Percentiles rank a stretch among this genome's conserved stretches.
Conservation (phyloP, 2,113 vertebrate species). For the Xiphophorus hellerii region DNA sequence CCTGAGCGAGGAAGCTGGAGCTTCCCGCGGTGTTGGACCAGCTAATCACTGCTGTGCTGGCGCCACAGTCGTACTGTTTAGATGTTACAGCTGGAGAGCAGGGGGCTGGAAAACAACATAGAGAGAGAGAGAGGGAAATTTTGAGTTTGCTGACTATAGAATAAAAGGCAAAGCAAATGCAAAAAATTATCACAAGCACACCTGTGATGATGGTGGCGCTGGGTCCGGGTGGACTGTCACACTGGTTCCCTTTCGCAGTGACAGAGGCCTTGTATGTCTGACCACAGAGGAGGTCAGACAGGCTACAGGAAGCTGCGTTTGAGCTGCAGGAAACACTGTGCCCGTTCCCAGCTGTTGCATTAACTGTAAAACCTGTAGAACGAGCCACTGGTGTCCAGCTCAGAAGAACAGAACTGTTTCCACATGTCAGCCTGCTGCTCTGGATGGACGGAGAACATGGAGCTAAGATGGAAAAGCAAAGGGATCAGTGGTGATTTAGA, state of each 20-base stretch:
- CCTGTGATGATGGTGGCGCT: constrained; percentile 59
- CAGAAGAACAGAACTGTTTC: constrained; percentile 53
- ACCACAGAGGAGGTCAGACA: constrained; percentile 64
- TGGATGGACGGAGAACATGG: constrained; percentile 63
- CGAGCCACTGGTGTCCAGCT: constrained; percentile 53
- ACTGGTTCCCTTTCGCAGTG: constrained; percentile 54
- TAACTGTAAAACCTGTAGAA: constrained; percentile 56
- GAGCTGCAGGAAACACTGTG: constrained; percentile 53
- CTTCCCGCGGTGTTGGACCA: constrained; percentile 50
- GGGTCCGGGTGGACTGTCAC: constrained; percentile 60
- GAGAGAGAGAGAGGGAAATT: not conserved
- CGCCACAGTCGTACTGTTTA: constrained; percentile 44
- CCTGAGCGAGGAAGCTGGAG: constrained; percentile 34
- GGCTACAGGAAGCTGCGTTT: constrained; percentile 35
- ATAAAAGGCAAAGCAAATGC: not conserved
- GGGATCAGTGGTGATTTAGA: not conserved
- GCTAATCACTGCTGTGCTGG: constrained; percentile 34
- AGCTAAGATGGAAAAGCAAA: constrained; percentile 36
- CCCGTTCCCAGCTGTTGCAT: constrained; percentile 45
- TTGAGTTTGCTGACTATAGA: not conserved
- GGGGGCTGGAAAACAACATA: constrained; percentile 51
- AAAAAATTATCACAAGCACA: constrained; percentile 10
- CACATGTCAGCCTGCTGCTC: constrained; percentile 56
- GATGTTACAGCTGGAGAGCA: constrained; percentile 55
- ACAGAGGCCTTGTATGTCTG: constrained; percentile 61